Percentiles rank a stretch among this genome's conserved stretches.
Evolutionary conservation across 2,888 invertebrate species (phyloP).

Genomic region (Apantesis nais): DNA sequence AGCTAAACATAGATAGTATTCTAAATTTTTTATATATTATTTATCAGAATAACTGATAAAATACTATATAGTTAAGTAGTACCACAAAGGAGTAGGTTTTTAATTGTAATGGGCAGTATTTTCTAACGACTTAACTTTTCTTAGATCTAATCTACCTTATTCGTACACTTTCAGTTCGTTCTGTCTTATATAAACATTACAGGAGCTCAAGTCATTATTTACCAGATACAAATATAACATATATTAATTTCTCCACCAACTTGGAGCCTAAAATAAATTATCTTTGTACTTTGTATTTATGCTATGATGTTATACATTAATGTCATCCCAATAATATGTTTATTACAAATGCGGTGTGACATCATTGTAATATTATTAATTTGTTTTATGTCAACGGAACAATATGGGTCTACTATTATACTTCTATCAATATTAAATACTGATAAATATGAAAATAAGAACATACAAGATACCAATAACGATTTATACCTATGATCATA

Average conservation of each 20-base stretch:
- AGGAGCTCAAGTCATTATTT: background rate
- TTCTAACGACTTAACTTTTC: too few species aligned
- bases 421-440: background rate
- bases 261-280: background rate
- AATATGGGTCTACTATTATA: background rate
- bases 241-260: background rate
- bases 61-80: background rate
- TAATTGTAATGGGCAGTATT: background rate
- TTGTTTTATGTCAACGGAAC: background rate
- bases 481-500: background rate
- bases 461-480: too few species aligned
- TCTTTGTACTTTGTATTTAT: background rate
- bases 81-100: background rate
- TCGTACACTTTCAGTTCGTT: background rate
- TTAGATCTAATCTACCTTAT: background rate
- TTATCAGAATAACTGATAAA: too few species aligned
- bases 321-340: background rate
- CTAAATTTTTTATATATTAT: too few species aligned
- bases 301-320: background rate
- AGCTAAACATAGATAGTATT: too few species aligned
- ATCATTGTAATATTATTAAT: background rate
- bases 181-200: background rate
- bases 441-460: too few species aligned
- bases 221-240: background rate
- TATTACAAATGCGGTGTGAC: background rate